A percentile compares a stretch with the other conserved stretches of the same genome.
These are phyloP conservation scores for Pelagia noctiluca DNA, from an alignment of 30 jellyfish, hydroid and myxozoan genomes.

Conservation along the genomic window DNA sequence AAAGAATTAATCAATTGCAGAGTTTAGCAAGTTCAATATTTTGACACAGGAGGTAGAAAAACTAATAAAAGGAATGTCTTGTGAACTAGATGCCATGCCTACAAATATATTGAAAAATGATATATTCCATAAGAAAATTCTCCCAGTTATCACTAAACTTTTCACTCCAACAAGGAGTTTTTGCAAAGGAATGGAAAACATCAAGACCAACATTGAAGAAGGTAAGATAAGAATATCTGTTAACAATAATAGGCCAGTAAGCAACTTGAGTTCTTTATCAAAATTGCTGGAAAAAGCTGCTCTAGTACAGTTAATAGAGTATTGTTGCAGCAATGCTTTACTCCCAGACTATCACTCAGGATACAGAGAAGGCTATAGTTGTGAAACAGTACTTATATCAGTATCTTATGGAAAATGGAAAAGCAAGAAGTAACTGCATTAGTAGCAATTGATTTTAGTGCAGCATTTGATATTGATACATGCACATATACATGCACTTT, in stretches of 20 bases:
- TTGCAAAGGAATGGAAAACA: slow-evolving; percentile 51
- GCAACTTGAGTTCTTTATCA: slow-evolving; percentile 56
- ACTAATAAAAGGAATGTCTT: slow-evolving; percentile 51
- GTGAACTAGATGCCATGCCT: slow-evolving; percentile 60
- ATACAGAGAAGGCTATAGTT: slow-evolving; percentile 65
- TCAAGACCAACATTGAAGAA: slow-evolving; percentile 58
- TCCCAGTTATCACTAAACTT: slow-evolving; percentile 43
- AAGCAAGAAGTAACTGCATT: slow-evolving; percentile 49
- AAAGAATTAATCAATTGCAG: slow-evolving; percentile 19
- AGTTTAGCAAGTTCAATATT: slow-evolving; percentile 42
- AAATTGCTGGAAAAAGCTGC: slow-evolving; percentile 60
- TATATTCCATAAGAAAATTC: slow-evolving; percentile 18
- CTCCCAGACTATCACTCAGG: slow-evolving; percentile 70
- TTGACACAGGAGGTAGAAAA: slow-evolving; percentile 47
- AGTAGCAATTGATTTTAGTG: slow-evolving; percentile 41
- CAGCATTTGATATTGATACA: slow-evolving; percentile 31
- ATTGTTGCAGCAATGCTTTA: slow-evolving; percentile 61
- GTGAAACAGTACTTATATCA: slow-evolving; percentile 66
- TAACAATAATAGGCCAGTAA: slow-evolving; percentile 36
- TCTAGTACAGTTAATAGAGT: slow-evolving; percentile 61
- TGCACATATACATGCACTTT: neutral
- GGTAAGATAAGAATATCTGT: slow-evolving; percentile 4
- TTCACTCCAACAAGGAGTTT: slow-evolving; percentile 64
- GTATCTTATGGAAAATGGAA: slow-evolving; percentile 37
- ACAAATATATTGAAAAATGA: slow-evolving; percentile 44